These are phyloP conservation scores for Prorops nasuta DNA, from an alignment of 1,140 invertebrate species.

Conservation along the genomic window DNA sequence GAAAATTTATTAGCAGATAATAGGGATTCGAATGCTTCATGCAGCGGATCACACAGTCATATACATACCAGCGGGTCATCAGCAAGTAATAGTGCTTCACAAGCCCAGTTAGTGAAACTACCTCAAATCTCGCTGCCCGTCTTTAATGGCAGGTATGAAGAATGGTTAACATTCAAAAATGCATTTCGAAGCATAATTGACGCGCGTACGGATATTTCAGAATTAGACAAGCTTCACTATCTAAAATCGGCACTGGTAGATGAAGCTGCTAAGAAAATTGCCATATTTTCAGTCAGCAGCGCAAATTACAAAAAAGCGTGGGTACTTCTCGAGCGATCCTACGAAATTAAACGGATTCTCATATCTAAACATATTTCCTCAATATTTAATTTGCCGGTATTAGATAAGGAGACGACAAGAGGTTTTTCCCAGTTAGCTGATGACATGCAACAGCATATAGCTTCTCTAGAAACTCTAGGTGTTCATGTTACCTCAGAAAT, in stretches of 20 bases:
- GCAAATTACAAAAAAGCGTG: background rate
- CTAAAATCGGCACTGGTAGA: background rate
- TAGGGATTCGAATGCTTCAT: too few relatives aligned
- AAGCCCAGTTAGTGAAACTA: background rate
- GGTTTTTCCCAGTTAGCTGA: background rate
- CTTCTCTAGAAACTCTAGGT: background rate
- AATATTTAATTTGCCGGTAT: background rate
- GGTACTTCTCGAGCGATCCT: background rate
- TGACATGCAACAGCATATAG: background rate
- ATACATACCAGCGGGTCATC: too few relatives aligned
- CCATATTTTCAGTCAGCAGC: background rate
- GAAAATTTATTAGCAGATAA: too few relatives aligned
- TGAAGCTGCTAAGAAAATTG: background rate
- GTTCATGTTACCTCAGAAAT: background rate
- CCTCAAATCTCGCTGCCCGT: background rate
- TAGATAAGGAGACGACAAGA: background rate
- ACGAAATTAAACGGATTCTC: background rate
- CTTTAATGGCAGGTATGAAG: background rate
- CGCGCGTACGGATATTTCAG: background rate
- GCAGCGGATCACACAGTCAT: too few relatives aligned
- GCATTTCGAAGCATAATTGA: background rate
- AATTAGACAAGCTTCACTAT: background rate
- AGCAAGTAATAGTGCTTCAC: too few relatives aligned
- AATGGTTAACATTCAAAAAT: slow-evolving; percentile 3
- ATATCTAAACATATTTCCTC: background rate